Evolutionary conservation across 2,888 invertebrate species (phyloP), one percentile per base, ranked within the genome.

Genomic region (Andrena minutula): DNA sequence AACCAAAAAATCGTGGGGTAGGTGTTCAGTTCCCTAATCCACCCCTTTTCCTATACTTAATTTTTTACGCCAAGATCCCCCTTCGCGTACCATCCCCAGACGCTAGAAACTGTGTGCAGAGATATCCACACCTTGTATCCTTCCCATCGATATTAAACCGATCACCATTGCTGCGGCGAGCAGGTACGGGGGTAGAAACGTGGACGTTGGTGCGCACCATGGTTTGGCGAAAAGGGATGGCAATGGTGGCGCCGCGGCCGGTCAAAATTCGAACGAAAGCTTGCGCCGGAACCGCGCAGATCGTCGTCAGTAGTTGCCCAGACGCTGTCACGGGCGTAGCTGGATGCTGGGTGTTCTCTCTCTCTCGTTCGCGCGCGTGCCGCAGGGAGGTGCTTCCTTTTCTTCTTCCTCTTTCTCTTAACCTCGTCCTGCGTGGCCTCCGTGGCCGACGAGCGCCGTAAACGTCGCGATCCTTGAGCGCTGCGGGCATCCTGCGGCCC

Each of bases 281-380:
- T 91, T 92, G 91, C 91, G 91, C 91, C 90, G 92, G 92, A 92
- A 89, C 89, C 90, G 86, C 86, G 88, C 85, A 88, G 90, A 89
- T 90, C 86, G 83, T 85, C 87, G 88, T 90, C 92, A 92, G 92
- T 92, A 92, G 92, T 92, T 90, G 92, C 91, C 92, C 92, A 90
- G 92, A 92, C 92, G 93, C 92, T 92, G 93, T 92, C 90, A 91
- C 93, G 93, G 93, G 93, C 92, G 92, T 92, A 92, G 89, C 92
- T 91, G 92, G 92, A 92, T 93, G 92, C 91, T 92, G 92, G 89
- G 88, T 90, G 83, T 89, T 88, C 82, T 86, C 87, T 88, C 88
- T 87, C 87, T 88, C 88, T 87, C 87, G 83, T 86, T 86, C 88
- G 86, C 87, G 87, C 87, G 88, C 83, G 87, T 88, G 88, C 82